A percentile compares a stretch with the other conserved stretches of the same genome.
Conservation (phyloP, 2,797 vertebrate species). For the Myiotriccus ornatus region DNA sequence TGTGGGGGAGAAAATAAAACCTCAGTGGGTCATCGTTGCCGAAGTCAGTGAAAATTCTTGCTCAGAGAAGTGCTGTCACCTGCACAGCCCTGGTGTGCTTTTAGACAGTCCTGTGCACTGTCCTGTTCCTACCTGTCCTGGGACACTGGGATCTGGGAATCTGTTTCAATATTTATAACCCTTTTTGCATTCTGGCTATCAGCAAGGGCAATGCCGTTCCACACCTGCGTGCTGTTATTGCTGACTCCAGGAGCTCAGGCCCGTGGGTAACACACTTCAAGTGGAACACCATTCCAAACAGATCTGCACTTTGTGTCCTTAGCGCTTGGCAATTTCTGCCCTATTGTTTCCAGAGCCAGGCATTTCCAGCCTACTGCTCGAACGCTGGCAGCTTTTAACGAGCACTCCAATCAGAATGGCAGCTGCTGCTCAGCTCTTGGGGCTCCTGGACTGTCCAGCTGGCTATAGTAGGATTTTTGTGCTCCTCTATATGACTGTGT, state of each 20-base stretch:
- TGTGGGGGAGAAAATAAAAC: neutral
- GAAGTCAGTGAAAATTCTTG: neutral
- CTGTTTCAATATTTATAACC: neutral
- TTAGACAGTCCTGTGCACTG: neutral
- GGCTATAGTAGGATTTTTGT: neutral
- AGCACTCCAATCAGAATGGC: neutral
- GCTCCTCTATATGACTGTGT: neutral
- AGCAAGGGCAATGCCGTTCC: neutral
- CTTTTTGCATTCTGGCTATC: neutral
- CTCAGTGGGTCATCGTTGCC: neutral
- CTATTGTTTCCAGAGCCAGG: neutral
- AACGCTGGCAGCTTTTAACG: neutral
- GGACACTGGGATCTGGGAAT: neutral
- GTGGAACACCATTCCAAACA: neutral
- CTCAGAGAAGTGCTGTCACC: neutral
- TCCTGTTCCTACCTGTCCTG: neutral
- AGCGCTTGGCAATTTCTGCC: neutral
- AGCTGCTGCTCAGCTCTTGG: neutral
- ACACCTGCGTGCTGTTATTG: neutral
- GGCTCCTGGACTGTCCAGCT: neutral
- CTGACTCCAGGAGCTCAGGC: neutral
- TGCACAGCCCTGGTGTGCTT: neutral
- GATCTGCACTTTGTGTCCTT: neutral
- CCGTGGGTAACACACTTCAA: neutral
- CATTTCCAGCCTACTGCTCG: neutral